phyloP scores from a whole-genome alignment of 2,797 vertebrate genomes.

The Helicolenus hilgendorfi region DNA sequence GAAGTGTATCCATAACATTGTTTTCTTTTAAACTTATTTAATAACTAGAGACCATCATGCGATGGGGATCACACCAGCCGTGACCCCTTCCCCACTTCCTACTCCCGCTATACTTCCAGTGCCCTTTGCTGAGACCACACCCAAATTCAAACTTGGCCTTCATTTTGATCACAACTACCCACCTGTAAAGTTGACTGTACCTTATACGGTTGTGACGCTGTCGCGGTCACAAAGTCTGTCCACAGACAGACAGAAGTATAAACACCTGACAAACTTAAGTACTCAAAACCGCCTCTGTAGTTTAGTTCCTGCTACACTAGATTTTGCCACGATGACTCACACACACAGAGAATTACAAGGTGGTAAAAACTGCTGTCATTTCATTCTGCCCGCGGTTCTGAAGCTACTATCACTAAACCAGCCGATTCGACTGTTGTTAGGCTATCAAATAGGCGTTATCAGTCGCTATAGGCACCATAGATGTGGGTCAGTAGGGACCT shows the following conservation, averaged over 20 bases:
- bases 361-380: background rate
- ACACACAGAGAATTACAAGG: background rate
- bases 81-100: background rate
- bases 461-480: no score
- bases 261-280: background rate
- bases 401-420: background rate
- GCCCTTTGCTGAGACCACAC: background rate
- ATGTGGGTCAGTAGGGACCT: no score
- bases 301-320: background rate
- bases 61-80: background rate
- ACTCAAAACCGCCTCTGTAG: background rate
- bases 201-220: background rate
- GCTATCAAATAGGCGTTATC: no score
- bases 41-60: background rate
- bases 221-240: background rate
- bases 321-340: background rate
- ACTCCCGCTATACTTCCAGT: rapidly evolving
- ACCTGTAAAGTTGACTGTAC: background rate
- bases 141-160: background rate
- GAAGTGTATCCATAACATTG: background rate
- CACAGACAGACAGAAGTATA: background rate
- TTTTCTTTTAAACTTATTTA: background rate
- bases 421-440: no score
- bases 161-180: background rate
- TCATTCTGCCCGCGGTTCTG: background rate